phyloP scores from a whole-genome alignment of 1,140 invertebrate species.

The Pseudomyrmex pallidus region DNA sequence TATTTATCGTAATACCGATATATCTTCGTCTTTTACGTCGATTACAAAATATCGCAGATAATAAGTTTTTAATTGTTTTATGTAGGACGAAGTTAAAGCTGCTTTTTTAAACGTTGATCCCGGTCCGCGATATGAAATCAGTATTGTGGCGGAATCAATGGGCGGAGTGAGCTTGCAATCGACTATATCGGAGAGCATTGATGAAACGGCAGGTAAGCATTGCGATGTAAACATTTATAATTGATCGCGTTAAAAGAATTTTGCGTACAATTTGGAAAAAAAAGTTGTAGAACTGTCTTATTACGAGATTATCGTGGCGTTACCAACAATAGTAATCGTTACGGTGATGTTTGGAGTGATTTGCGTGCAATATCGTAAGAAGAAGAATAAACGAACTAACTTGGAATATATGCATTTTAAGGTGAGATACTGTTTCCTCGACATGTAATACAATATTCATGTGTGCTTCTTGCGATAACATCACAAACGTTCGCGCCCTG shows the following conservation, averaged over 20 bases:
- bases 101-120: conserved; percentile 70
- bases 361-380: conserved; percentile 55
- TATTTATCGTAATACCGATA: conserved; percentile 10
- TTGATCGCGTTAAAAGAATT: conserved; percentile 1
- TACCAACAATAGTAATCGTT: conserved; percentile 51
- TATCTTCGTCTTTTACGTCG: background rate
- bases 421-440: conserved; percentile 53
- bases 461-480: too few species aligned
- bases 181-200: conserved; percentile 1
- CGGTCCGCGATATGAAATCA: conserved; percentile 71
- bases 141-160: conserved; percentile 75
- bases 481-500: too few species aligned
- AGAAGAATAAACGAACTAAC: conserved; percentile 44
- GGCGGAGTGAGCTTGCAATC: conserved; percentile 73
- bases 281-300: conserved; percentile 26
- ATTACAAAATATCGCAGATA: background rate
- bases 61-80: conserved; percentile 35
- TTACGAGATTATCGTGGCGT: conserved; percentile 43
- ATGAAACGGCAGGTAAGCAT: conserved; percentile 15
- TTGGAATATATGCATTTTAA: conserved; percentile 69
- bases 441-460: background rate
- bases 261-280: background rate
- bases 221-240: background rate
- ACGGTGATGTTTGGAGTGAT: conserved; percentile 42
- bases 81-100: conserved; percentile 75